These are phyloP conservation scores for Serinus canaria DNA, from an alignment of 2,113 vertebrate species.

Conservation along the genomic window DNA sequence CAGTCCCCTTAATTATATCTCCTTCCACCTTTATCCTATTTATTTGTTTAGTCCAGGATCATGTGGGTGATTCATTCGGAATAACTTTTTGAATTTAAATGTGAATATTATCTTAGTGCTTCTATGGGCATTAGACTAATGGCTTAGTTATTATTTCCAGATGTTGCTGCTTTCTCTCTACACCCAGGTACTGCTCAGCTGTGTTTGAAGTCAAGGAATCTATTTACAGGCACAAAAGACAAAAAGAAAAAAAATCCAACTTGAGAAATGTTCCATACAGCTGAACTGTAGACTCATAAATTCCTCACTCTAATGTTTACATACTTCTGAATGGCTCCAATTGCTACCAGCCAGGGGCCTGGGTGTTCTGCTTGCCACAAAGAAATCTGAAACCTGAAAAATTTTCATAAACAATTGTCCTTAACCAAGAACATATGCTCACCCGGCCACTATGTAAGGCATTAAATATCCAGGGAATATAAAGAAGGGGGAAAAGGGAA, in stretches of 20 bases:
- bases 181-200: not conserved
- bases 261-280: slow-evolving; percentile 2
- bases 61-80: not conserved
- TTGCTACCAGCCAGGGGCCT: slow-evolving; percentile 45
- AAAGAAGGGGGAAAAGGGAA: not conserved
- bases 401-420: slow-evolving; percentile 68
- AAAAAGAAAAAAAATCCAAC: not conserved
- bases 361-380: slow-evolving; percentile 44
- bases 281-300: slow-evolving; percentile 54
- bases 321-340: slow-evolving; percentile 53
- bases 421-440: slow-evolving; percentile 69
- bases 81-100: not conserved
- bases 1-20: not conserved
- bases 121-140: not conserved
- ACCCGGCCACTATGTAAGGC: slow-evolving; percentile 20
- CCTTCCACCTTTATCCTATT: not conserved
- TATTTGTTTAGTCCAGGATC: not conserved
- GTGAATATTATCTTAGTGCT: not conserved
- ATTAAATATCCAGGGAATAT: slow-evolving; percentile 36
- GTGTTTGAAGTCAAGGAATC: slow-evolving; percentile 23
- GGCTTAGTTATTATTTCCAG: slow-evolving; percentile 20
- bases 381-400: slow-evolving; percentile 68
- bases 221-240: not conserved
- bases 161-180: not conserved
- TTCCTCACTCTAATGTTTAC: slow-evolving; percentile 58